Evolutionary conservation across 2,888 invertebrate genomes (phyloP).

Genomic region (Anagyrus pseudococci): DNA sequence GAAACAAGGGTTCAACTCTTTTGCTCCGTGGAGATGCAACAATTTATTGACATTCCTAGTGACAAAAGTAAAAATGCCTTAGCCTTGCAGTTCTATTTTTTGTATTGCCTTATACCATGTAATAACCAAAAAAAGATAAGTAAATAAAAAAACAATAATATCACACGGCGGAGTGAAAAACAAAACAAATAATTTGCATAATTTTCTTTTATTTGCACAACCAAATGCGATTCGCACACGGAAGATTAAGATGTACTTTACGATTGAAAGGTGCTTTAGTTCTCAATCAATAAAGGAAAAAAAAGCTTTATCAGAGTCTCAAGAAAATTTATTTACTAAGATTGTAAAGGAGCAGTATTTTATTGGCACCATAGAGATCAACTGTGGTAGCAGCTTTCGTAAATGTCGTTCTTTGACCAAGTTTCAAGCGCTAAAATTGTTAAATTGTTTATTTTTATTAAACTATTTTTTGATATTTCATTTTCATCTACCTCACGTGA

Average conservation of each 20-base stretch:
- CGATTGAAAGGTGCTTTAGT: conserved; percentile 34
- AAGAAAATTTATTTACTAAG: too few relatives aligned
- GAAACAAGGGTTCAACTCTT: too few relatives aligned
- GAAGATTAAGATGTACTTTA: conserved; percentile 36
- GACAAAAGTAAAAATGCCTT: conserved; percentile 42
- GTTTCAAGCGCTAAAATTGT: conserved; percentile 16
- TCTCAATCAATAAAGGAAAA: conserved; percentile 31
- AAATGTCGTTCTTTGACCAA: conserved; percentile 22
- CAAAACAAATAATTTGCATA: conserved; percentile 21
- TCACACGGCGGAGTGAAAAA: conserved; percentile 18
- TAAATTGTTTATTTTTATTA: conserved; percentile 28
- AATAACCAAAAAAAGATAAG: too few relatives aligned
- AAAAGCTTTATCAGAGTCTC: conserved; percentile 34
- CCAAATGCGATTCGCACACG: conserved; percentile 30
- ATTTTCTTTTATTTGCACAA: conserved; percentile 34
- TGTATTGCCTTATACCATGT: conserved; percentile 42
- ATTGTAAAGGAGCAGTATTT: conserved; percentile 35
- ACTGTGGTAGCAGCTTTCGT: conserved; percentile 28
- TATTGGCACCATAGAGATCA: conserved; percentile 32
- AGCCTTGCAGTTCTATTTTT: conserved; percentile 47
- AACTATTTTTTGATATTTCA: conserved; percentile 25
- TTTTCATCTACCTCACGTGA: conserved; percentile 11
- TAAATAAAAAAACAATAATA: conserved; percentile 16
- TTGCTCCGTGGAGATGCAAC: conserved; percentile 19
- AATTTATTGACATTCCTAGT: conserved; percentile 39